Percentiles rank a stretch among this genome's conserved stretches.
Conservation (phyloP, 2,888 invertebrate genomes). For the Ichneumoninae sp. region DNA sequence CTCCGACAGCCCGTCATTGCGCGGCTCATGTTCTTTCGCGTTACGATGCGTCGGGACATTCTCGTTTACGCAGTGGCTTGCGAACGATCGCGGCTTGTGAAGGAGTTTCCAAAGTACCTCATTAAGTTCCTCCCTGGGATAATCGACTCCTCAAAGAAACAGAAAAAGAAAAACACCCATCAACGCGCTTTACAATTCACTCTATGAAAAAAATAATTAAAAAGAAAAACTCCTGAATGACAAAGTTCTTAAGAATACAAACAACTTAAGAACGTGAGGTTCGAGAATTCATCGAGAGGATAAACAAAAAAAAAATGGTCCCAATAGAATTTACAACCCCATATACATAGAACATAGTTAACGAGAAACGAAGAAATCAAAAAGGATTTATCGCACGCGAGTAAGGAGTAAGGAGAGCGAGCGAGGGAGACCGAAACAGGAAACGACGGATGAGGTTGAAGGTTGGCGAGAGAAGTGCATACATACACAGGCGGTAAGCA, state of each 20-base stretch:
- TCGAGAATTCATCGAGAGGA: too few species aligned
- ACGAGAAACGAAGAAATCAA: background rate
- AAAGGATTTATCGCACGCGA: background rate
- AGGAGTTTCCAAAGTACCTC: too few species aligned
- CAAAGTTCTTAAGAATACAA: too few species aligned
- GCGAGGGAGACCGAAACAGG: constrained; percentile 31
- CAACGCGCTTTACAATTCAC: too few species aligned
- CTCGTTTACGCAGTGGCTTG: background rate
- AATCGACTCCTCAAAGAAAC: too few species aligned
- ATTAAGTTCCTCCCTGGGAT: too few species aligned
- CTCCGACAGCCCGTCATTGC: constrained; percentile 29
- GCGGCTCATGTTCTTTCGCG: constrained; percentile 14
- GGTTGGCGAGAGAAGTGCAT: constrained; percentile 49
- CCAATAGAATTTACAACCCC: background rate
- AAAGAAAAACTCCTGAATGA: too few species aligned
- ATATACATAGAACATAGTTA: background rate
- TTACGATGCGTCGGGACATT: constrained; percentile 10
- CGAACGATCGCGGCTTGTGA: too few species aligned
- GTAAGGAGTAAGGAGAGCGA: background rate
- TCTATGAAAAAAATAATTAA: too few species aligned
- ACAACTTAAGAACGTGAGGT: too few species aligned
- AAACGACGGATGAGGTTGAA: constrained; percentile 53
- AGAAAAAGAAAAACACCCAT: too few species aligned
- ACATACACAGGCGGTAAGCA: constrained; percentile 24
- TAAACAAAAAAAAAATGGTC: too few species aligned